phyloP scores from a whole-genome alignment of 2,888 invertebrate species.

The Dryomyza anilis region DNA sequence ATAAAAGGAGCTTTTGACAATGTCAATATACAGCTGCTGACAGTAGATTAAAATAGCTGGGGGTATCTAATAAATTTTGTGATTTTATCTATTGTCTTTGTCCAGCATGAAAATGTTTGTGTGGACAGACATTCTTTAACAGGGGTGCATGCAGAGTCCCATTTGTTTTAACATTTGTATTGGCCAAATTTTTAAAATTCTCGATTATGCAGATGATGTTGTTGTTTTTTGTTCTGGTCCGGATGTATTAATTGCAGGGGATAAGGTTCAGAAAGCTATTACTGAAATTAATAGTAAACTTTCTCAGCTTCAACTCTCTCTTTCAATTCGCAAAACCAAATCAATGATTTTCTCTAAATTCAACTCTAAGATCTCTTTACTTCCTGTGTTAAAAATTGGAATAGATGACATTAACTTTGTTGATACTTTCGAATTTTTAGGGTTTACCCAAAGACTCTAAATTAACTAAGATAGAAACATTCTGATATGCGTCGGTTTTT shows the following conservation, averaged over 20 bases:
- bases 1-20: neutral
- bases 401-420: neutral
- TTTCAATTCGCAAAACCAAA: no score
- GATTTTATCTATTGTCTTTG: no score
- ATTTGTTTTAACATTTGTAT: no score
- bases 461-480: no score
- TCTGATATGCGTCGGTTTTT: no score
- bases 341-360: neutral
- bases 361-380: neutral
- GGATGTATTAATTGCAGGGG: neutral
- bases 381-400: no score
- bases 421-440: conserved; percentile 6
- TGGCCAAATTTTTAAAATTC: neutral
- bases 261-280: neutral
- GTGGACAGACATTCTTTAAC: no score
- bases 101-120: no score
- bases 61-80: no score
- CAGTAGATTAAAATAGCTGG: neutral
- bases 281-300: neutral
- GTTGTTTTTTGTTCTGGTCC: neutral
- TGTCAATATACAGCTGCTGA: neutral
- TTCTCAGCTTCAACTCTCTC: neutral
- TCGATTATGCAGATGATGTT: neutral
- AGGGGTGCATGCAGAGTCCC: no score
- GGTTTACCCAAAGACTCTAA: no score